A percentile compares a stretch with the other conserved stretches of the same genome.
phyloP scores from a whole-genome alignment of 2,797 vertebrate species.

The Taeniopygia guttata region DNA sequence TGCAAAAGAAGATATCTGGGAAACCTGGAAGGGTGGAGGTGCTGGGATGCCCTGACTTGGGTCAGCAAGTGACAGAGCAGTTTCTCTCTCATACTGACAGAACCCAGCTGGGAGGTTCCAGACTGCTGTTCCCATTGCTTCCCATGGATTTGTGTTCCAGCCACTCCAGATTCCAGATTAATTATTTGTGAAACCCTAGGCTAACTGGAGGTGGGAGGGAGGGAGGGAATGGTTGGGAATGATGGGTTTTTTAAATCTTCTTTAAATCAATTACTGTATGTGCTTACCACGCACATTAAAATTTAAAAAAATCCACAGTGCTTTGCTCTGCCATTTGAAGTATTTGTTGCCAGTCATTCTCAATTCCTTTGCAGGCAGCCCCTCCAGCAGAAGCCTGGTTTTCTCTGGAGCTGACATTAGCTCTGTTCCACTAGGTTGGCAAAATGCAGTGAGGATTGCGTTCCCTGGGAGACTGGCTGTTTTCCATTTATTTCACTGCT shows the following conservation, averaged over 20 bases:
- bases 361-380: background rate
- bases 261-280: background rate
- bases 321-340: conserved; percentile 8
- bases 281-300: background rate
- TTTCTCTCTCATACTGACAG: background rate
- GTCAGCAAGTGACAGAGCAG: background rate
- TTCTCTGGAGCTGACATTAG: conserved; percentile 27
- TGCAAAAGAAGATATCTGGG: background rate
- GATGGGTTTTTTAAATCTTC: background rate
- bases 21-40: background rate
- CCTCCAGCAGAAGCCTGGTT: background rate
- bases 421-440: conserved; percentile 24
- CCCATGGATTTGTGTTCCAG: background rate
- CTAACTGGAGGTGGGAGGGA: background rate
- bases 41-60: background rate
- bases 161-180: background rate
- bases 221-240: background rate
- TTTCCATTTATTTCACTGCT: conserved; percentile 50
- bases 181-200: background rate
- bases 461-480: conserved; percentile 52
- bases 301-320: background rate
- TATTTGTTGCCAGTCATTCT: background rate
- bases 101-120: background rate
- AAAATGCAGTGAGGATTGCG: background rate
- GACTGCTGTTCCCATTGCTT: background rate